phyloP scores from a whole-genome alignment of 1,140 invertebrate species.

The Apis laboriosa region DNA sequence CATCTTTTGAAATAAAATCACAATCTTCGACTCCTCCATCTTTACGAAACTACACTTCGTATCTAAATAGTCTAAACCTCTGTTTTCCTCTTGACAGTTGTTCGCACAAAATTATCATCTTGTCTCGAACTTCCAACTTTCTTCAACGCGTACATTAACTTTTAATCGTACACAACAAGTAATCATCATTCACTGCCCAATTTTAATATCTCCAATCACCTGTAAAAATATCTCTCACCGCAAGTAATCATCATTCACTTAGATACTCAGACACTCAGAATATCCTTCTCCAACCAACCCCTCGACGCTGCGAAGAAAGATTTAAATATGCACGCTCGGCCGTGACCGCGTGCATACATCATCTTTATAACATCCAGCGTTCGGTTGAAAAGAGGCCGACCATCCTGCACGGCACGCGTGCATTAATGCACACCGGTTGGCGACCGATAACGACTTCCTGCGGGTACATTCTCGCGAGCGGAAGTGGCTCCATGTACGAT shows the following conservation, averaged over 20 bases:
- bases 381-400: slow-evolving; percentile 20
- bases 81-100: no score
- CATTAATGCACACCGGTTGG: slow-evolving; percentile 55
- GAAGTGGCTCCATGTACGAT: slow-evolving; percentile 46
- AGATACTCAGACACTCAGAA: not conserved
- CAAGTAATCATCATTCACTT: not conserved
- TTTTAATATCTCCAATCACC: not conserved
- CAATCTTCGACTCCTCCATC: no score
- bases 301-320: not conserved
- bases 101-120: no score
- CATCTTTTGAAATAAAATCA: no score
- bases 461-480: slow-evolving; percentile 37
- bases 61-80: no score
- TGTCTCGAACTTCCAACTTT: no score
- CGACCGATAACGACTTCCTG: slow-evolving; percentile 56
- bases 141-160: no score
- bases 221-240: no score
- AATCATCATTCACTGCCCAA: not conserved
- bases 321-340: not conserved
- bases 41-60: no score
- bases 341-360: slow-evolving; percentile 25
- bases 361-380: slow-evolving; percentile 37
- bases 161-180: no score
- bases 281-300: not conserved
- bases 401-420: not conserved